Evolutionary conservation across 2,888 invertebrate genomes (phyloP).

Genomic region (Drosophila merina): DNA sequence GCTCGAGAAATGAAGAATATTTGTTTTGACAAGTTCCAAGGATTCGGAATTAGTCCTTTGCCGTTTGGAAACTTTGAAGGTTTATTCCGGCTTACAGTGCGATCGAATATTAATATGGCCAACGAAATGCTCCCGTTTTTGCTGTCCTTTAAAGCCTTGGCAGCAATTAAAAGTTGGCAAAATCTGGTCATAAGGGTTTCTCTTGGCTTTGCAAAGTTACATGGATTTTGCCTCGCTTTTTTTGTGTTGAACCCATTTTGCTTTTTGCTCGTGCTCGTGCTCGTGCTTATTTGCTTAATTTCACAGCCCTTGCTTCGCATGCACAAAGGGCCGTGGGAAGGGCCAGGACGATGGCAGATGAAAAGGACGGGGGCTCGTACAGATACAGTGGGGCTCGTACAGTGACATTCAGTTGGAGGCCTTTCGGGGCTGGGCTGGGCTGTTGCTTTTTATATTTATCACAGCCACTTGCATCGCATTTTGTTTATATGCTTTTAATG

Average conservation of each 20-base stretch:
- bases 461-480: slow-evolving; percentile 78
- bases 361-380: slow-evolving; percentile 5
- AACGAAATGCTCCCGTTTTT: neutral
- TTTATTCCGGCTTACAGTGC: neutral
- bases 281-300: slow-evolving; percentile 76
- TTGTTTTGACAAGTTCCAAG: slow-evolving; percentile 33
- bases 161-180: slow-evolving; percentile 53
- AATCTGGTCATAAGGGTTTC: slow-evolving; percentile 43
- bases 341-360: neutral
- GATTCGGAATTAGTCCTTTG: neutral
- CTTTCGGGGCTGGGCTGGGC: slow-evolving; percentile 13
- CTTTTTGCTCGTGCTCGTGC: slow-evolving; percentile 35
- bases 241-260: slow-evolving; percentile 27
- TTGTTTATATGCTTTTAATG: slow-evolving; percentile 80
- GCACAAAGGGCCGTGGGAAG: slow-evolving; percentile 62
- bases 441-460: slow-evolving; percentile 61
- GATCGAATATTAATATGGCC: neutral
- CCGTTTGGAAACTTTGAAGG: neutral
- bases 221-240: slow-evolving; percentile 10
- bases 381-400: slow-evolving; percentile 1
- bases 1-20: slow-evolving; percentile 4
- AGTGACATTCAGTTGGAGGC: slow-evolving; percentile 28
- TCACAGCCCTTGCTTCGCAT: slow-evolving; percentile 63
- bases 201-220: slow-evolving; percentile 45
- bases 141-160: slow-evolving; percentile 46